Percentiles rank a stretch among this genome's conserved stretches.
Evolutionary conservation across 2,113 vertebrate genomes (phyloP).

Genomic region (Neolamprologus devosi): DNA sequence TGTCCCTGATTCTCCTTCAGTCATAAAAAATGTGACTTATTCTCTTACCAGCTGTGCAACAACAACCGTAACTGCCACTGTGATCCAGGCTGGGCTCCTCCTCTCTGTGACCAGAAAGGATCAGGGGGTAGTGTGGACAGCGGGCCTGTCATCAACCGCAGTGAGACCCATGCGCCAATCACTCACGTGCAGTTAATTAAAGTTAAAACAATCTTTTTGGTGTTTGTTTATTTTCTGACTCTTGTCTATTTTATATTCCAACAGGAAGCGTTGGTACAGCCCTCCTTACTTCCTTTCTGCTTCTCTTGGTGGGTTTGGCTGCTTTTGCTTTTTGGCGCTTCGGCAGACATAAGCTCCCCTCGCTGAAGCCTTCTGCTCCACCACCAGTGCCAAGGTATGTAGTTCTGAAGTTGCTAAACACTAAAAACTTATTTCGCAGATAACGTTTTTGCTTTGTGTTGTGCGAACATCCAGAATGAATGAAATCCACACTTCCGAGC

Average conservation of each 20-base stretch:
- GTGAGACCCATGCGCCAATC: constrained; percentile 34
- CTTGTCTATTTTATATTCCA: not conserved
- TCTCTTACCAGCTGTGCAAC: constrained; percentile 82
- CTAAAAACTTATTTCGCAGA: not conserved
- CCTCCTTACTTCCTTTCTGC: constrained; percentile 44
- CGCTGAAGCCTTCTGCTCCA: constrained; percentile 29
- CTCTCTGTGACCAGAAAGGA: constrained; percentile 77
- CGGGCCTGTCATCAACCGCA: constrained; percentile 72
- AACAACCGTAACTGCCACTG: constrained; percentile 97
- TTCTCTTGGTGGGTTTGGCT: constrained; percentile 39
- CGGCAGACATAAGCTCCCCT: constrained; percentile 47
- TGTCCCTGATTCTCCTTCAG: not conserved
- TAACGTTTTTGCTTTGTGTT: not conserved
- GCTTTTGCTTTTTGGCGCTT: constrained; percentile 50
- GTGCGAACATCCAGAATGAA: not conserved
- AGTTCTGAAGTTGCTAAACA: not conserved
- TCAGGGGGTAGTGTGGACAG: constrained; percentile 88
- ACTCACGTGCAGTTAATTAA: not conserved
- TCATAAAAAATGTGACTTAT: not conserved
- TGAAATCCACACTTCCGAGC: constrained; percentile 20
- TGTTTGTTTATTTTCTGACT: not conserved
- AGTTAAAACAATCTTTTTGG: not conserved
- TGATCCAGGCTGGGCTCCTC: constrained; percentile 83
- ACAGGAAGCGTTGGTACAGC: constrained; percentile 42
- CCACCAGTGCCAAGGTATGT: constrained; percentile 11